Evolutionary conservation across 1,140 invertebrate species (phyloP).

Genomic region (Musca domestica): DNA sequence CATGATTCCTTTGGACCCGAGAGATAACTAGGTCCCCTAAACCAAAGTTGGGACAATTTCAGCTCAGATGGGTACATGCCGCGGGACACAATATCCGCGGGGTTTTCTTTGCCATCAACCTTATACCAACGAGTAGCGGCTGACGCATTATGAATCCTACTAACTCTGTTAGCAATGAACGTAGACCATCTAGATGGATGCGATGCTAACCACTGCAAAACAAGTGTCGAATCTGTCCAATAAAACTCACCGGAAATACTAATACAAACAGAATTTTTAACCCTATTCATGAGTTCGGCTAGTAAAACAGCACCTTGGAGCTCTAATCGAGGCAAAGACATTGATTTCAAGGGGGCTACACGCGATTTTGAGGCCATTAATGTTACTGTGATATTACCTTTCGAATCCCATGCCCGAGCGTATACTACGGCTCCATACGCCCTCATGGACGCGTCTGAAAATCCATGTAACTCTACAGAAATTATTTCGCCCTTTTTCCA

Average conservation of each 20-base stretch:
- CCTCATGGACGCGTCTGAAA: not conserved
- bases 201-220: not conserved
- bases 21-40: slow-evolving; percentile 36
- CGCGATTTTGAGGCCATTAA: slow-evolving; percentile 8
- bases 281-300: not conserved
- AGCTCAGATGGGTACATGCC: slow-evolving; percentile 40
- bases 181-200: slow-evolving; percentile 1
- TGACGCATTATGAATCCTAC: slow-evolving; percentile 42
- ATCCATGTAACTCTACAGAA: not conserved
- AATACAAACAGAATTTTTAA: not conserved
- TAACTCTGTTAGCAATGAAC: slow-evolving; percentile 34
- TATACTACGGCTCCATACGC: slow-evolving; percentile 14
- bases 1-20: slow-evolving; percentile 20
- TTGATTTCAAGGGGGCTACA: not conserved
- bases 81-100: slow-evolving; percentile 54
- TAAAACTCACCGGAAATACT: not conserved
- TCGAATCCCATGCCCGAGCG: not conserved
- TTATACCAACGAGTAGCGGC: slow-evolving; percentile 24
- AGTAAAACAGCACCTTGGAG: not conserved
- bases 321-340: not conserved
- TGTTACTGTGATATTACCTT: not conserved
- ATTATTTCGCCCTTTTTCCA: too few species aligned
- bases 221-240: slow-evolving; percentile 10
- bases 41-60: slow-evolving; percentile 45
- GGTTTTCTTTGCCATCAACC: too few species aligned